Evolutionary conservation across 2,113 vertebrate genomes (phyloP).

Genomic region (Stigmatopora argus): DNA sequence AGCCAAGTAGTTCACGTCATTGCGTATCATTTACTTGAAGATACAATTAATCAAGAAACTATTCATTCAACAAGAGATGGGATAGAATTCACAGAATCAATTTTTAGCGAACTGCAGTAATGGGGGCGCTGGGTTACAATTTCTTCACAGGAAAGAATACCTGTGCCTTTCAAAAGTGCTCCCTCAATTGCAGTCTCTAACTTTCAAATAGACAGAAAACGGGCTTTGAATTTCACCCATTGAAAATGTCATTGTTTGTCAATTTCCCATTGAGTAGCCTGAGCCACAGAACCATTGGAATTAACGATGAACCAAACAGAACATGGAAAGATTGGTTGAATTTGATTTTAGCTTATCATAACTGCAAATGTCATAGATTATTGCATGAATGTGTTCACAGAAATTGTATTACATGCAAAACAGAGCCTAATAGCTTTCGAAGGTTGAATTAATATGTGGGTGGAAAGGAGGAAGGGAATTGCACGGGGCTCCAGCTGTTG

Average conservation of each 20-base stretch:
- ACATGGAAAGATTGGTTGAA: slow-evolving; percentile 1
- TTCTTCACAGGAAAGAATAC: slow-evolving; percentile 38
- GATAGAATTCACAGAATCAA: neutral
- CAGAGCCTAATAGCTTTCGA: slow-evolving; percentile 42
- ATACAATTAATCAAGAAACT: neutral
- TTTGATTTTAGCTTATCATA: slow-evolving; percentile 16
- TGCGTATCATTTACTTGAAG: neutral
- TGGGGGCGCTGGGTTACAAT: slow-evolving; percentile 15
- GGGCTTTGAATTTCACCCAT: neutral
- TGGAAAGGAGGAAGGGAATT: neutral
- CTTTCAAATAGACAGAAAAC: slow-evolving; percentile 5
- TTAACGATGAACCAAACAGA: neutral
- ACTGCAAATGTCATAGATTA: slow-evolving; percentile 24
- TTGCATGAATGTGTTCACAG: slow-evolving; percentile 11
- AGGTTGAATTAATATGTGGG: slow-evolving; percentile 53
- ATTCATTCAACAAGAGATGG: neutral
- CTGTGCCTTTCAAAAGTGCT: slow-evolving; percentile 31
- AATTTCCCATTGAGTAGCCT: slow-evolving; percentile 4
- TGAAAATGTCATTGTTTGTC: slow-evolving; percentile 14
- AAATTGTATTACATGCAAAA: slow-evolving; percentile 29
- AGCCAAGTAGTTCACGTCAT: neutral
- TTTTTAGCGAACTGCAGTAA: neutral
- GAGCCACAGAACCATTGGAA: slow-evolving; percentile 16
- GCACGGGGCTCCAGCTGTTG: slow-evolving; percentile 40
- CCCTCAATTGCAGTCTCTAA: slow-evolving; percentile 42